Conservation (phyloP, 2,888 invertebrate genomes). For the Agapetus fuscipes region DNA sequence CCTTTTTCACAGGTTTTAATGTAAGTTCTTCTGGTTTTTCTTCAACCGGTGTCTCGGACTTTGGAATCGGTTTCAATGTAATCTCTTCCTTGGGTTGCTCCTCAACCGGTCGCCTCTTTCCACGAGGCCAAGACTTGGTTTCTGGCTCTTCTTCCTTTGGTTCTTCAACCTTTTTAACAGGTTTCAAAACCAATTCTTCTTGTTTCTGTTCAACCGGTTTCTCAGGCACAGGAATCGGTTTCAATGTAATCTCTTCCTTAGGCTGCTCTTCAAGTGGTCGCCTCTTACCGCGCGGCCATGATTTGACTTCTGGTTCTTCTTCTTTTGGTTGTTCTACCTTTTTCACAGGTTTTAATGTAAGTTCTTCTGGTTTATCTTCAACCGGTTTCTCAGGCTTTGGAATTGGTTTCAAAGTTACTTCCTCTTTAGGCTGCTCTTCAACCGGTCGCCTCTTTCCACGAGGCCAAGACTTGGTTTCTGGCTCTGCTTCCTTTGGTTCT, state of each 20-base stretch:
- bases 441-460: slow-evolving; percentile 26
- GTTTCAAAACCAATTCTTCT: slow-evolving; percentile 19
- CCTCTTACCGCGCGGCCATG: slow-evolving; percentile 26
- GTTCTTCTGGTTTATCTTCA: slow-evolving; percentile 27
- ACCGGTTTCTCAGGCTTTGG: slow-evolving; percentile 24
- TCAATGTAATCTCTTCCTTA: slow-evolving; percentile 33
- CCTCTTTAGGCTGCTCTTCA: slow-evolving; percentile 27
- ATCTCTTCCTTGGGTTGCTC: slow-evolving; percentile 32
- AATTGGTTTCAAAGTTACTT: slow-evolving; percentile 31
- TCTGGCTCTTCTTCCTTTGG: slow-evolving; percentile 23
- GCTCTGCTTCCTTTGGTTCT: slow-evolving; percentile 28
- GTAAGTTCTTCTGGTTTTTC: slow-evolving; percentile 26
- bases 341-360: slow-evolving; percentile 25
- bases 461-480: slow-evolving; percentile 25
- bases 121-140: slow-evolving; percentile 25
- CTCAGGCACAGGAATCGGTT: slow-evolving; percentile 30
- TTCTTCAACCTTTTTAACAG: slow-evolving; percentile 32
- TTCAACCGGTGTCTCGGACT: slow-evolving; percentile 28
- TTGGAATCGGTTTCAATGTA: slow-evolving; percentile 24
- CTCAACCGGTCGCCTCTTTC: slow-evolving; percentile 26
- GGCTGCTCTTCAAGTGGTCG: slow-evolving; percentile 28
- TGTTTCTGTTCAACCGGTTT: slow-evolving; percentile 29
- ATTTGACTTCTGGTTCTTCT: slow-evolving; percentile 25
- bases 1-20: slow-evolving; percentile 1
- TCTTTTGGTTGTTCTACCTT: slow-evolving; percentile 28